Base-by-base conservation (phyloP, 2,888 invertebrate species). In the Siphlonurus alternatus region DNA sequence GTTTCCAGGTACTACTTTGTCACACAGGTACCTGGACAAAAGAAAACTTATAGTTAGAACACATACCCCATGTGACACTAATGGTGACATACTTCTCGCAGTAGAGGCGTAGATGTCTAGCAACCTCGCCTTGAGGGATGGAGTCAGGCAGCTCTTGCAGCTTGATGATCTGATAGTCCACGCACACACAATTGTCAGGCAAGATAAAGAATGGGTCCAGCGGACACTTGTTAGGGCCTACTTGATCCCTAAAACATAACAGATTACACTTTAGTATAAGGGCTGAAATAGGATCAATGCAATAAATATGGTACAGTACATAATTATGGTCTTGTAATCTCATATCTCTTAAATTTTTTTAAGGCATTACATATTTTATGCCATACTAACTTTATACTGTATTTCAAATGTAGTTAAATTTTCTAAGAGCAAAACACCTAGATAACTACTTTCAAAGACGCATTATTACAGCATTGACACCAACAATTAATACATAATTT, bases 81-180 rank as follows among this genome's bases (percentile, higher is more conserved):
- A 15, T 15, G 15, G 15, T 38, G 15, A 38, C 67, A 67, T 79
- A 83, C 71, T 97, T 84, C 73, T 99, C 99, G 72, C 91, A 91
- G 75, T 93, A 99, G 3, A 99, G 80, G 69, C 93, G 90, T 71
- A 99, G 79, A 75, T 99, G 98, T 0, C 99, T 83, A 0, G 99
- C 98, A 82, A 99, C 91, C 79, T 99, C 99, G 60, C 99, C 98
- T 72, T 97, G 95, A 0, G 95, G 95, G 65, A 93, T 88, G 67
- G 84, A 86, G 74, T 99, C 98, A 0, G 96, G 95, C 22, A 93
- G 78, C 77, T 99, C 99, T 81, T 99, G 98, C 15, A 98, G 77
- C 76, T 97, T 99, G n/a, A 99, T 76, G 0, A 91, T 87, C 84
- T 99, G 99, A 74, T 93, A 99, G 77, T 99, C 98, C 23, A 98